Conservation (phyloP, 2,797 vertebrate genomes). For the Tarsius wallacei region DNA sequence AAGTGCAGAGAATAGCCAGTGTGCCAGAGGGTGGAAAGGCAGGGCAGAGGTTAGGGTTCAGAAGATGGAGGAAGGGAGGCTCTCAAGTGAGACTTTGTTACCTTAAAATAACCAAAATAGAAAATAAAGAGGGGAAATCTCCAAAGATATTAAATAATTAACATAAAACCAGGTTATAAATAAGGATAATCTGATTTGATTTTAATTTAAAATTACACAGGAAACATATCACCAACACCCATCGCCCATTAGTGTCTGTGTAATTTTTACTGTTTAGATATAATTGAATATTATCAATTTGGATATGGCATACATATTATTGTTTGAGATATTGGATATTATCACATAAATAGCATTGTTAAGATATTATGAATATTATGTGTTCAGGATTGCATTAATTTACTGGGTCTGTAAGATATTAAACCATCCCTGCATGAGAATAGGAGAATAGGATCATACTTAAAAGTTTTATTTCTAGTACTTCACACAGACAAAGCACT, state of each 20-base stretch:
- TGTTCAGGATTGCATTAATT: background rate
- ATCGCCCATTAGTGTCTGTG: background rate
- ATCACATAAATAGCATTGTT: background rate
- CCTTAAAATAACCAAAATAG: background rate
- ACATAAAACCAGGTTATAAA: background rate
- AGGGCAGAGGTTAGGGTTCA: background rate
- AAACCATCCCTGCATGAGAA: background rate
- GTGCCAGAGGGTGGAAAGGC: background rate
- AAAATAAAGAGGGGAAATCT: background rate
- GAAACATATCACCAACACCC: background rate
- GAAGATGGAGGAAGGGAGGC: rapidly evolving
- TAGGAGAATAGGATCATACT: background rate
- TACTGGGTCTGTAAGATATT: background rate
- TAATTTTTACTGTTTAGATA: background rate
- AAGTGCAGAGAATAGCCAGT: background rate
- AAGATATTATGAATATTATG: background rate
- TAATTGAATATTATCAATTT: background rate
- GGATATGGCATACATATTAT: background rate
- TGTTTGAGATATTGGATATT: background rate
- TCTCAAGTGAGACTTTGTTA: background rate
- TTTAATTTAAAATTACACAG: background rate
- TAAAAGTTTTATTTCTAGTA: background rate
- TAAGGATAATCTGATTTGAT: background rate
- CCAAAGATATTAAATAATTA: background rate
- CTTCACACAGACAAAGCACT: background rate